phyloP scores from a whole-genome alignment of 2,888 invertebrate genomes.

The Trichopria drosophilae region DNA sequence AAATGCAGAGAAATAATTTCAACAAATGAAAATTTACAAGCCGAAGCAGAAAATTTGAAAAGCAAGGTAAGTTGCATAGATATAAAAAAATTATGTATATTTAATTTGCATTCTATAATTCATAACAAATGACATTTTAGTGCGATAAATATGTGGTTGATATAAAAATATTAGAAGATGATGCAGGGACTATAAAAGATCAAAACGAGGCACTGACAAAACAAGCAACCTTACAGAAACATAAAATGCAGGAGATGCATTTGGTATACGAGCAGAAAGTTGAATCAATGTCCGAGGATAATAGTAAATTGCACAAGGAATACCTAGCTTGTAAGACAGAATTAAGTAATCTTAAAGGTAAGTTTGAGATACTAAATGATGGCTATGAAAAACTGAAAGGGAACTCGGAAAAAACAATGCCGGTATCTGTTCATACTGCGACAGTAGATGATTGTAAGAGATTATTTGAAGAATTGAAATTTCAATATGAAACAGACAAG shows the following conservation, averaged over 20 bases:
- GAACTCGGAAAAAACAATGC: constrained; percentile 64
- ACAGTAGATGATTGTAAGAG: constrained; percentile 75
- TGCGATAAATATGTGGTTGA: constrained; percentile 50
- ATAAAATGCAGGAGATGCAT: constrained; percentile 74
- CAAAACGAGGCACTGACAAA: constrained; percentile 62
- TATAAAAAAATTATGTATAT: neutral
- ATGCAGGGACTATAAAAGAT: constrained; percentile 50
- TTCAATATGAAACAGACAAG: constrained; percentile 72
- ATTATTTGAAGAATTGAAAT: constrained; percentile 74
- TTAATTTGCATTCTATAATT: neutral
- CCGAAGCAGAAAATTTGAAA: constrained; percentile 61
- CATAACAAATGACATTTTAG: constrained; percentile 43
- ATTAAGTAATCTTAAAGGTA: constrained; percentile 64
- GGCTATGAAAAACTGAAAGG: constrained; percentile 62
- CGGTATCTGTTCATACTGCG: constrained; percentile 67
- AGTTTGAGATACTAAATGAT: constrained; percentile 63
- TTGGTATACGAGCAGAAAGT: constrained; percentile 75
- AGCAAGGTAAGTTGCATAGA: constrained; percentile 44
- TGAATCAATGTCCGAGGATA: constrained; percentile 68
- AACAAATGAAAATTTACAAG: constrained; percentile 70
- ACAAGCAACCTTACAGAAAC: constrained; percentile 71
- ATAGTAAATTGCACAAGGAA: constrained; percentile 67
- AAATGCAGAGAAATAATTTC: constrained; percentile 70
- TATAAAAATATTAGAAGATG: constrained; percentile 49
- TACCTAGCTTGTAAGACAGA: constrained; percentile 64